phyloP scores from a whole-genome alignment of 2,888 invertebrate genomes.

The Thereva unica region DNA sequence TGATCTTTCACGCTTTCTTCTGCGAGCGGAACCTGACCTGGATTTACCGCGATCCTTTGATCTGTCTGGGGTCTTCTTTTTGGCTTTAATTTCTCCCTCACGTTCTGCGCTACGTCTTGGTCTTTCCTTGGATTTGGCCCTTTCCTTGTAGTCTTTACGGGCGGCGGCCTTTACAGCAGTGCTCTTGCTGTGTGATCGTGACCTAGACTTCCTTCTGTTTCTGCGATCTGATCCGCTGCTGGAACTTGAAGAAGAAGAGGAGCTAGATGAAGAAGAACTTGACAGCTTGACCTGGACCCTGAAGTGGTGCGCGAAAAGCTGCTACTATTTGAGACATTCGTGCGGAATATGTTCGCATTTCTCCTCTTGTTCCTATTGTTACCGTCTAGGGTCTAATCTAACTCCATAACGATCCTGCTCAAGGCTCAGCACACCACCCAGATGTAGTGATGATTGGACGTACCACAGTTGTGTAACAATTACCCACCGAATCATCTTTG shows the following conservation, averaged over 20 bases:
- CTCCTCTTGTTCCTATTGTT: too few species aligned
- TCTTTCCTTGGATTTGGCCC: conserved; percentile 34
- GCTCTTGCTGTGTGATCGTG: conserved; percentile 59
- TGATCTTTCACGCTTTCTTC: conserved; percentile 77
- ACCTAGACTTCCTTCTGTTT: conserved; percentile 64
- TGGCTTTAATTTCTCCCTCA: conserved; percentile 34
- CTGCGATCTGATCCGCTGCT: conserved; percentile 69
- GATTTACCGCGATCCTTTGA: conserved; percentile 49
- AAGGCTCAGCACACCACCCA: too few species aligned
- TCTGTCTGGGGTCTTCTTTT: conserved; percentile 46
- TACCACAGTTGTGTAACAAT: too few species aligned
- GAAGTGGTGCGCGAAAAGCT: conserved; percentile 81
- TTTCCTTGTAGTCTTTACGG: conserved; percentile 59
- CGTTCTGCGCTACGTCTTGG: conserved; percentile 39
- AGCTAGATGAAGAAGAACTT: conserved; percentile 60
- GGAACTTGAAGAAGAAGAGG: conserved; percentile 68
- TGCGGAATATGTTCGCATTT: too few species aligned
- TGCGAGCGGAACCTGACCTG: conserved; percentile 66
- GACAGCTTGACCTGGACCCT: conserved; percentile 78
- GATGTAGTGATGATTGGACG: too few species aligned
- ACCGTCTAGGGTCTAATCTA: too few species aligned
- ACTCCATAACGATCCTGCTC: too few species aligned
- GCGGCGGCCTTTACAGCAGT: conserved; percentile 46
- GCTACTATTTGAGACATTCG: too few species aligned
- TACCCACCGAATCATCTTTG: too few species aligned